These are phyloP conservation scores for Hirundo rustica DNA, from an alignment of 2,797 vertebrate genomes.

Conservation along the genomic window DNA sequence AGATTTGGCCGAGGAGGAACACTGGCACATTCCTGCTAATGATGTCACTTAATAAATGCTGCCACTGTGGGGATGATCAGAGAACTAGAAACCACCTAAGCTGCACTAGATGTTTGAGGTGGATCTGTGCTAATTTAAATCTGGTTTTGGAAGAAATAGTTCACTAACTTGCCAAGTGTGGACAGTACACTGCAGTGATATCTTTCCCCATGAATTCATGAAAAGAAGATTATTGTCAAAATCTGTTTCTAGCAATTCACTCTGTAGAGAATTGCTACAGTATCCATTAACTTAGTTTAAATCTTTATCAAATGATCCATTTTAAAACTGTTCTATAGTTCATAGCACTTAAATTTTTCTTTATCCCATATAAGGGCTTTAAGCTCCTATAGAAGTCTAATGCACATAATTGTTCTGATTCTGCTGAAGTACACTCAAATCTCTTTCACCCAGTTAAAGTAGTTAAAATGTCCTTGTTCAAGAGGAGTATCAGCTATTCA, in stretches of 20 bases:
- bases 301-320: conserved; percentile 39
- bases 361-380: conserved; percentile 39
- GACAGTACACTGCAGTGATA: background rate
- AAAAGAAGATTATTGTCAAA: conserved; percentile 3
- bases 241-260: conserved; percentile 13
- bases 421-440: conserved; percentile 39
- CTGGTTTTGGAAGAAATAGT: background rate
- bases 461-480: conserved; percentile 40
- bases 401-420: conserved; percentile 58
- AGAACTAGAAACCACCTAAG: background rate
- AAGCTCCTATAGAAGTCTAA: conserved; percentile 12
- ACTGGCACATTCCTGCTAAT: background rate
- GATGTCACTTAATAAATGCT: background rate
- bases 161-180: background rate
- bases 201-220: background rate
- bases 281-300: conserved; percentile 42
- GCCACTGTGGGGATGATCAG: background rate
- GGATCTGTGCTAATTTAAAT: background rate
- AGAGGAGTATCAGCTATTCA: background rate
- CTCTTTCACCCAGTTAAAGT: conserved; percentile 16
- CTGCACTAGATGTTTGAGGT: background rate
- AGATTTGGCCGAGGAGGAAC: background rate
- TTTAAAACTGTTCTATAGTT: conserved; percentile 11
- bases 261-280: conserved; percentile 16
- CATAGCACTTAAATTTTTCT: conserved; percentile 31